phyloP scores from a whole-genome alignment of 2,113 vertebrate species.

The Muscicapa adusta region DNA sequence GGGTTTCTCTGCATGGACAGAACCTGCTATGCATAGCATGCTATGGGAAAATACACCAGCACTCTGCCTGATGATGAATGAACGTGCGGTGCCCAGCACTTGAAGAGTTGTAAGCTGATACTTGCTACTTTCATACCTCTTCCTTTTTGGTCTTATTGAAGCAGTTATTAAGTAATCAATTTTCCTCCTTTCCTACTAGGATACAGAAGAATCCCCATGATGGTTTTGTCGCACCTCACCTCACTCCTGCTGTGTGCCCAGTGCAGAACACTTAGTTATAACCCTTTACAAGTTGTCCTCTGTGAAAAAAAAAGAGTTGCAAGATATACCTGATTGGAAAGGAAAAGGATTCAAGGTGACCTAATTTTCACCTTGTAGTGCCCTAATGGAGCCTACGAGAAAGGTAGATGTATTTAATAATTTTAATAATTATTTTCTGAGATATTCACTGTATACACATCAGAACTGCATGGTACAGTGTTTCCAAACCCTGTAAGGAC shows the following conservation, averaged over 20 bases:
- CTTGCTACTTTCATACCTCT: not conserved
- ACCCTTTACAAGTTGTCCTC: not conserved
- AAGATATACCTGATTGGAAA: not conserved
- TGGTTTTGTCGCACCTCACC: not conserved
- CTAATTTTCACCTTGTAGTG: not conserved
- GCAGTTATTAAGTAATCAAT: not conserved
- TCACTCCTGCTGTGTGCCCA: rapidly evolving
- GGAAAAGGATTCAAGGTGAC: not conserved
- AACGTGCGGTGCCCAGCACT: not conserved
- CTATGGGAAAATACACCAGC: not conserved
- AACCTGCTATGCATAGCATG: rapidly evolving
- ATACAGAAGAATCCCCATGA: not conserved
- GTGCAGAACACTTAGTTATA: not conserved
- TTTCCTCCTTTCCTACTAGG: not conserved
- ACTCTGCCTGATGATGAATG: rapidly evolving
- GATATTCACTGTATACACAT: not conserved
- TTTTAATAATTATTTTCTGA: not conserved
- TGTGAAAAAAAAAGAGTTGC: not conserved
- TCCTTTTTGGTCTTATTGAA: not conserved
- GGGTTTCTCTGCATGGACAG: not conserved
- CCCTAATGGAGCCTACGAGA: not conserved
- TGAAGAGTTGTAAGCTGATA: not conserved
- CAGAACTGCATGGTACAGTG: not conserved
- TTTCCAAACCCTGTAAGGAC: not conserved
- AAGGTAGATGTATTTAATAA: not conserved